Evolutionary conservation across 2,797 vertebrate species (phyloP), one percentile per base, ranked within the genome.

Genomic region (Erpetoichthys calabaricus): DNA sequence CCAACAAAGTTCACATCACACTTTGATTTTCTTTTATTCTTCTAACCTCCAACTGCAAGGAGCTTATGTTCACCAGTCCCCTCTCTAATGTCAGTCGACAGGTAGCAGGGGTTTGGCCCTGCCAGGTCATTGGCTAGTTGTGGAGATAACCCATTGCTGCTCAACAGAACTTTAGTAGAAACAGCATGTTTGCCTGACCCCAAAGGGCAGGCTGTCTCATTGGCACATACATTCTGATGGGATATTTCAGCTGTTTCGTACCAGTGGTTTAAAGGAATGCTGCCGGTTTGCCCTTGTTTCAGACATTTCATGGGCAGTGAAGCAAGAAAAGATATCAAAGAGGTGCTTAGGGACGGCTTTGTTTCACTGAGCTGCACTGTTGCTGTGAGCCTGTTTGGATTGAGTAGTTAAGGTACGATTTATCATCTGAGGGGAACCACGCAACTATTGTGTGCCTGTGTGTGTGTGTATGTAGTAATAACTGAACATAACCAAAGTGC

Each of bases 211-310:
- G 65, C 73, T 67, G 54, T 70, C 64, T 79, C 64, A 5, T 68
- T 71, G 69, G 78, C 75, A 72, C 78, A 69, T 71, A 67, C 71
- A 68, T 74, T 72, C 83, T 80, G 68, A 78, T 81, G 82, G 77
- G 76, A 69, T 85, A 76, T 71, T 76, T 68, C 71, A 72, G 67
- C 67, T 73, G 79, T 86, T 86, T 81, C 79, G 59, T 88, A 67
- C 75, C 78, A 79, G 65, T 87, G 82, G 70, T 84, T 87, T 81
- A 68, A 66, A 83, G 89, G 89, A 92, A 92, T 90, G 88, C 82
- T 86, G 77, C 67, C 66, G 73, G 81, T 80, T 75, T 73, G 56
- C 70, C 71, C 75, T 79, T 61, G 68, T 81, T 73, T 76, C 74
- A 59, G 67, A 61, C 76, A 73, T 84, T 80, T 80, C 77, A 75